Conservation (phyloP, 2,113 vertebrate species). For the Etheostoma spectabile region DNA sequence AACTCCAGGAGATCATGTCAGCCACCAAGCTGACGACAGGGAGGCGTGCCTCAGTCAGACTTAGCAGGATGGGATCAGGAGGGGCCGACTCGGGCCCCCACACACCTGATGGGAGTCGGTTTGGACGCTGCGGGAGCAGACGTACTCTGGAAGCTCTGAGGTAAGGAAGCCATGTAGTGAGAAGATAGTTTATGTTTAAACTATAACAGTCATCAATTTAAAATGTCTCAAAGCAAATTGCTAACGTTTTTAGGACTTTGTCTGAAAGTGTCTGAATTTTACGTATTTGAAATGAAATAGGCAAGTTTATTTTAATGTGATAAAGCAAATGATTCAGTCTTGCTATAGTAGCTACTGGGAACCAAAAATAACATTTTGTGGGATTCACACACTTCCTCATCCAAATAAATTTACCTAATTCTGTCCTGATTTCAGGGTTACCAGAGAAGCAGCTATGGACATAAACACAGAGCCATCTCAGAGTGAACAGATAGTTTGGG, state of each 20-base stretch:
- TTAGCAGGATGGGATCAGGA: constrained; percentile 81
- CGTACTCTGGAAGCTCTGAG: constrained; percentile 92
- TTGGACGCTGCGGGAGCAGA: constrained; percentile 86
- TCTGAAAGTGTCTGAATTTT: too few species aligned
- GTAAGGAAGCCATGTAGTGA: constrained; percentile 66
- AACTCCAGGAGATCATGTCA: constrained; percentile 98
- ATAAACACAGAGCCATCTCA: constrained; percentile 96
- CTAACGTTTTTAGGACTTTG: background rate
- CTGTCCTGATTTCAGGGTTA: constrained; percentile 81
- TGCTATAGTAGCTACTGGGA: background rate
- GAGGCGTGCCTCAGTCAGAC: constrained; percentile 84
- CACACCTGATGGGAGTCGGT: constrained; percentile 85
- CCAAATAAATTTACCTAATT: background rate
- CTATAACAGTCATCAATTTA: background rate
- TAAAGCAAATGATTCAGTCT: background rate
- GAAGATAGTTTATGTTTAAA: background rate
- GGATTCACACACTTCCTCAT: background rate
- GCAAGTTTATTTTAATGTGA: too few species aligned
- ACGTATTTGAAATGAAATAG: background rate
- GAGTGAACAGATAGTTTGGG: constrained; percentile 98
- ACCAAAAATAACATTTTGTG: background rate
- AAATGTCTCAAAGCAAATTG: background rate
- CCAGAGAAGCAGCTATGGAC: constrained; percentile 86
- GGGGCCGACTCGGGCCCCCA: constrained; percentile 83
- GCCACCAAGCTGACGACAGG: constrained; percentile 90